A percentile compares a stretch with the other conserved stretches of the same genome.
phyloP scores from a whole-genome alignment of 2,113 vertebrate genomes.

The Takifugu bimaculatus region DNA sequence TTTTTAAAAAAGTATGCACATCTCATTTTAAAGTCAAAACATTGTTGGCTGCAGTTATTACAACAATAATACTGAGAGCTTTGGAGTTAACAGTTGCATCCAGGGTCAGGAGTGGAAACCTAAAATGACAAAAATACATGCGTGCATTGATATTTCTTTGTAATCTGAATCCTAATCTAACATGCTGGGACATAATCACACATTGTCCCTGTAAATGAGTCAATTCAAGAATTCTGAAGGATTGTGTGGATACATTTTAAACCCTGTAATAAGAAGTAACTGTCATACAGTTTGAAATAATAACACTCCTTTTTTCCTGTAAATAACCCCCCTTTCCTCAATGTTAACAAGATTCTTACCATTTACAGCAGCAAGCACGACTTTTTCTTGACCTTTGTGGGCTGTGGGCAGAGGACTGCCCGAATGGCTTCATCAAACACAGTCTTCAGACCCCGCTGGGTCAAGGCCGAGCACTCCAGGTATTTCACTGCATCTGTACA shows the following conservation, averaged over 20 bases:
- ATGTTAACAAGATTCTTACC: constrained; percentile 39
- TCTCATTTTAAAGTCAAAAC: background rate
- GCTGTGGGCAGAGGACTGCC: constrained; percentile 76
- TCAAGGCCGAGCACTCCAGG: constrained; percentile 89
- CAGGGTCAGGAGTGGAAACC: too few relatives aligned
- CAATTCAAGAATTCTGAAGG: too few relatives aligned
- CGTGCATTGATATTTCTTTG: background rate
- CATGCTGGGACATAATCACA: too few relatives aligned
- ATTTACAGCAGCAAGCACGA: constrained; percentile 78
- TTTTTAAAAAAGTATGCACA: background rate
- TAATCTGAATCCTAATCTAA: too few relatives aligned
- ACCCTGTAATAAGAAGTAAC: too few relatives aligned
- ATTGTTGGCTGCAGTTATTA: background rate
- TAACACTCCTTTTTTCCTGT: background rate
- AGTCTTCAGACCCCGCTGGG: constrained; percentile 13
- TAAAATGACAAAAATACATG: background rate
- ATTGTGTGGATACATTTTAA: too few relatives aligned
- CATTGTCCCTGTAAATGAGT: too few relatives aligned
- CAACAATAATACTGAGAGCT: too few relatives aligned
- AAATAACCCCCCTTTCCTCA: background rate
- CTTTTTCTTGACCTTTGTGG: constrained; percentile 78
- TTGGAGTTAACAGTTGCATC: too few relatives aligned
- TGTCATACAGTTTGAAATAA: too few relatives aligned
- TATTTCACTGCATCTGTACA: constrained; percentile 86
- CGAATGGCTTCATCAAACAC: too few relatives aligned